Evolutionary conservation across 1,140 invertebrate genomes (phyloP), one percentile per base, ranked within the genome.

Genomic region (Tetramorium simillimum): DNA sequence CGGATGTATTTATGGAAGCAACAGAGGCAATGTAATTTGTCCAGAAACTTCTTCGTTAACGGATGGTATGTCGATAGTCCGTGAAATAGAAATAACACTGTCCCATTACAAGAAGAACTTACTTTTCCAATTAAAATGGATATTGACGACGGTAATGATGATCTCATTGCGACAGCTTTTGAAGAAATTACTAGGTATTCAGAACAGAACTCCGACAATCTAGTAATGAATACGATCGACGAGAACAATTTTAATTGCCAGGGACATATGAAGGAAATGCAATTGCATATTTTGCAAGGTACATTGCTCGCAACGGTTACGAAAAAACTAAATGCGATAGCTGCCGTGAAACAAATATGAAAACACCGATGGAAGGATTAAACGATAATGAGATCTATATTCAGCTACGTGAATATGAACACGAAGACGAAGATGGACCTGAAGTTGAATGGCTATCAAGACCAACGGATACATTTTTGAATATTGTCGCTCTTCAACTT

Each of bases 301-400:
- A 67, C 14, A 43, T 67, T 67, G 65, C 65, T 67, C n/a, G 65
- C 10, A 5, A 67, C n/a, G 9, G 65, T 67, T 67, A 67, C 37
- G 18, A 67, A 10, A 67, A 46, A 12, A 46, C 43, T 46, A 46
- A 46, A 12, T 46, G 43, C 3, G 43, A 46, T 12, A 46, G 43
- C n/a, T 67, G 65, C 37, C 18, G 65, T 67, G 65, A 67, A 43
- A 67, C 28, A 43, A 67, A 37, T 67, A n/a, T 67, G 37, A 67
- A 67, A 67, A 67, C 63, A 65, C 37, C 65, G 65, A 67, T 67
- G 65, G 65, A 67, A 67, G n/a, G 18, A 67, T 67, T 6, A 67
- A 67, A 37, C 9, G 4, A 67, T 5, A 67, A 43, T 43, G 37
- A 67, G 9, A 67, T 67, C 65, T 67, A 67, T 67, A 43, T 67